phyloP scores from a whole-genome alignment of 2,113 vertebrate species.

The Columba livia region DNA sequence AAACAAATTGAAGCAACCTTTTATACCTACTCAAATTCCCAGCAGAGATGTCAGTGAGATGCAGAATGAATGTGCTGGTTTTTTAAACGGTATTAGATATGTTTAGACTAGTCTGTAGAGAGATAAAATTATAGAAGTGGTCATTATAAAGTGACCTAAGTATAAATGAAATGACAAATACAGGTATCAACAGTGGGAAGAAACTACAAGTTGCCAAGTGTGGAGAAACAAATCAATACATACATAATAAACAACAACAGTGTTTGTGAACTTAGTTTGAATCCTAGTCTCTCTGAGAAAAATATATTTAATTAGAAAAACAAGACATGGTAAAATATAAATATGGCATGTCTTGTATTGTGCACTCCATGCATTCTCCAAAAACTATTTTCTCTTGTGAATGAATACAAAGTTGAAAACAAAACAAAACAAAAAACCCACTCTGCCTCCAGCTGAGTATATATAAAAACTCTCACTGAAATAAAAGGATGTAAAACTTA shows the following conservation, averaged over 20 bases:
- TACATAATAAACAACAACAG: background rate
- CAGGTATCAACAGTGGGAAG: background rate
- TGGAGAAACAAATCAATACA: background rate
- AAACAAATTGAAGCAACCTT: background rate
- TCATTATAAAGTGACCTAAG: background rate
- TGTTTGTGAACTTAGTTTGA: background rate
- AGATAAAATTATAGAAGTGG: background rate
- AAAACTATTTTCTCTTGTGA: background rate
- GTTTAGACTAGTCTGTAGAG: background rate
- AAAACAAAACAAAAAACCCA: background rate
- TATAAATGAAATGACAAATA: background rate
- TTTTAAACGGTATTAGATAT: background rate
- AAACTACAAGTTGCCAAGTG: background rate
- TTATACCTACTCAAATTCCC: background rate
- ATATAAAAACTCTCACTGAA: background rate
- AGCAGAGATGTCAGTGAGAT: background rate
- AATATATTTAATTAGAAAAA: background rate
- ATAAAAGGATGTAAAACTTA: background rate
- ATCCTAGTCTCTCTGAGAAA: background rate
- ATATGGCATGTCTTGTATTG: background rate
- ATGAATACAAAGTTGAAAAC: background rate
- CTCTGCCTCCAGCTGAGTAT: background rate
- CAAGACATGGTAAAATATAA: background rate
- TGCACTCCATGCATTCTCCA: background rate
- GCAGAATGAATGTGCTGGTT: background rate